phyloP scores from a whole-genome alignment of 2,888 invertebrate species.

The Mythimna vitellina region DNA sequence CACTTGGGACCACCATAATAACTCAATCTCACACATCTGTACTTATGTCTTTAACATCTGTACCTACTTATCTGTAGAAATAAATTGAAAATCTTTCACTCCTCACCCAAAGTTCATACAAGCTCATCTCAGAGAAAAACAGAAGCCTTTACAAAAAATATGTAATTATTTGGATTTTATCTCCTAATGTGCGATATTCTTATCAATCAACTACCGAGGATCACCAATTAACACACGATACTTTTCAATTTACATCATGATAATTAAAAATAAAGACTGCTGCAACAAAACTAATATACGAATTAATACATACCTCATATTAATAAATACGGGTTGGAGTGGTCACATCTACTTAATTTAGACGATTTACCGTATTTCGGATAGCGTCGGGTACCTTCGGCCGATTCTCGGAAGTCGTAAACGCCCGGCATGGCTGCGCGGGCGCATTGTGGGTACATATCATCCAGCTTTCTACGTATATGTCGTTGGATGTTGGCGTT shows the following conservation, averaged over 20 bases:
- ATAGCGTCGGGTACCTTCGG: conserved; percentile 72
- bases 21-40: no score
- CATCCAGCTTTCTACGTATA: conserved; percentile 78
- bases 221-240: conserved; percentile 64
- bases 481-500: conserved; percentile 69
- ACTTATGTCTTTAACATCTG: no score
- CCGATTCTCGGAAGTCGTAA: conserved; percentile 84
- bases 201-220: conserved; percentile 52
- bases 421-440: conserved; percentile 70
- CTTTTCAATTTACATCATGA: conserved; percentile 52
- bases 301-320: conserved; percentile 70
- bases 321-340: conserved; percentile 68
- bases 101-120: not conserved
- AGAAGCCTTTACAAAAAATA: conserved; percentile 29
- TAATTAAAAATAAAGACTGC: conserved; percentile 62
- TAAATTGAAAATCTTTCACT: not conserved
- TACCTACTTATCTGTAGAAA: no score
- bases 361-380: conserved; percentile 83
- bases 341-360: conserved; percentile 83
- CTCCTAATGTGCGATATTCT: conserved; percentile 55
- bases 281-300: conserved; percentile 48
- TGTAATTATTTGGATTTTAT: conserved; percentile 18
- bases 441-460: conserved; percentile 74
- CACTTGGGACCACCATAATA: no score
- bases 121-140: conserved; percentile 13